These are phyloP conservation scores for Muscina levida DNA, from an alignment of 2,888 invertebrate species.

Conservation along the genomic window DNA sequence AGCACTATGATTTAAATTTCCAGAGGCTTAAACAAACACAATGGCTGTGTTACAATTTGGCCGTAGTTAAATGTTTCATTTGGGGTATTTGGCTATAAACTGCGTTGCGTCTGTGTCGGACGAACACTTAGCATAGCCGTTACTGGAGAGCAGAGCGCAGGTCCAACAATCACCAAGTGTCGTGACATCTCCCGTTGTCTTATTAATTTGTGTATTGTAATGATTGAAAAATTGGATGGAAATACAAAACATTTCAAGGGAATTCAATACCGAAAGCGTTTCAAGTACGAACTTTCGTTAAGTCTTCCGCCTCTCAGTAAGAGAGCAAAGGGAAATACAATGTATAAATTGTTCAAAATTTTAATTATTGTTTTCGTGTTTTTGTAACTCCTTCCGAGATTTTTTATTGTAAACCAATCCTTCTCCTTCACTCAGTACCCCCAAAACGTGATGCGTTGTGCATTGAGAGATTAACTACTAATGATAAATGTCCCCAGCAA, in stretches of 20 bases:
- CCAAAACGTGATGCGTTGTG: slow-evolving; percentile 72
- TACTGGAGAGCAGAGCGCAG: slow-evolving; percentile 66
- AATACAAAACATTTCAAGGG: slow-evolving; percentile 39
- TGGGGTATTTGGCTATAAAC: slow-evolving; percentile 11
- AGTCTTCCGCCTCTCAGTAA: too few species aligned
- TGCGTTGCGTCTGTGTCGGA: slow-evolving; percentile 7
- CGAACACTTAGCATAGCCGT: too few species aligned
- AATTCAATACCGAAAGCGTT: background rate
- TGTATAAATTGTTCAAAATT: background rate
- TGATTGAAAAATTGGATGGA: slow-evolving; percentile 65
- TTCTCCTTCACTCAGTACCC: slow-evolving; percentile 34
- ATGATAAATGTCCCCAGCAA: slow-evolving; percentile 65
- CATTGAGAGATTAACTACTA: slow-evolving; percentile 71
- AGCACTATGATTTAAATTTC: slow-evolving; percentile 46
- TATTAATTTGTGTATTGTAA: slow-evolving; percentile 71
- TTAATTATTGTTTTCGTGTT: too few species aligned
- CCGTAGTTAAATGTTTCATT: slow-evolving; percentile 34
- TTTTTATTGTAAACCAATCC: too few species aligned
- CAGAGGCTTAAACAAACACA: slow-evolving; percentile 62
- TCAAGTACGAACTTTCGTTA: too few species aligned
- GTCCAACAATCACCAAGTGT: slow-evolving; percentile 65
- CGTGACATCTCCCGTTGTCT: slow-evolving; percentile 78
- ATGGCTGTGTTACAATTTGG: slow-evolving; percentile 66
- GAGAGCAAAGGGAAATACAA: too few species aligned
- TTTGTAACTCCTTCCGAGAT: too few species aligned